phyloP scores from a whole-genome alignment of 2,888 invertebrate genomes.

The Galerucella pusilla region DNA sequence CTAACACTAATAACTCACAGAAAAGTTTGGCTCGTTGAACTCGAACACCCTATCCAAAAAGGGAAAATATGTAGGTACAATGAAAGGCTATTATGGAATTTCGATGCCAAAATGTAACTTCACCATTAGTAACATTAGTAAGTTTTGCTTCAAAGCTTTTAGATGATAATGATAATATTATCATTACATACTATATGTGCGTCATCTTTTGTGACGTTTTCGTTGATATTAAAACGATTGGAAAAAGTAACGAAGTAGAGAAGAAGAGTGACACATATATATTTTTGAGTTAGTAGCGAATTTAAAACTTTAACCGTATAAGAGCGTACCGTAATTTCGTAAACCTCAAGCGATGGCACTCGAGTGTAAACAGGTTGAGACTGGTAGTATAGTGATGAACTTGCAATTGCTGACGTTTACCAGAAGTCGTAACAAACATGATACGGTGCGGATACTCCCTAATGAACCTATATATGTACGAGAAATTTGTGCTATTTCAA shows the following conservation, averaged over 20 bases:
- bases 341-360: constrained; percentile 6
- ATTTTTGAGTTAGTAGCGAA: background rate
- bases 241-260: background rate
- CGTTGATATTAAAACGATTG: background rate
- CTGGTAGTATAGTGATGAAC: constrained; percentile 34
- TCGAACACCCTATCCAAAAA: constrained; percentile 20
- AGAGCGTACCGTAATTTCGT: background rate
- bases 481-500: constrained; percentile 36
- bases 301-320: background rate
- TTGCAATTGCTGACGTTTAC: constrained; percentile 41
- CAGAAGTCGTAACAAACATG: constrained; percentile 49
- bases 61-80: constrained; percentile 9
- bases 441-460: constrained; percentile 41
- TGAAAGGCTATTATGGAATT: constrained; percentile 7
- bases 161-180: background rate
- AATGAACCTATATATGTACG: constrained; percentile 38
- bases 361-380: background rate
- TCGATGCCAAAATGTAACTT: constrained; percentile 16
- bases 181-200: background rate
- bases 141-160: constrained; percentile 13
- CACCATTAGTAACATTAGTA: constrained; percentile 19
- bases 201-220: background rate
- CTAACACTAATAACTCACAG: constrained; percentile 40
- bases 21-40: constrained; percentile 39
- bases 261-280: background rate